phyloP scores from a whole-genome alignment of 2,888 invertebrate genomes.

The Spatulosminthurus flaviceps region DNA sequence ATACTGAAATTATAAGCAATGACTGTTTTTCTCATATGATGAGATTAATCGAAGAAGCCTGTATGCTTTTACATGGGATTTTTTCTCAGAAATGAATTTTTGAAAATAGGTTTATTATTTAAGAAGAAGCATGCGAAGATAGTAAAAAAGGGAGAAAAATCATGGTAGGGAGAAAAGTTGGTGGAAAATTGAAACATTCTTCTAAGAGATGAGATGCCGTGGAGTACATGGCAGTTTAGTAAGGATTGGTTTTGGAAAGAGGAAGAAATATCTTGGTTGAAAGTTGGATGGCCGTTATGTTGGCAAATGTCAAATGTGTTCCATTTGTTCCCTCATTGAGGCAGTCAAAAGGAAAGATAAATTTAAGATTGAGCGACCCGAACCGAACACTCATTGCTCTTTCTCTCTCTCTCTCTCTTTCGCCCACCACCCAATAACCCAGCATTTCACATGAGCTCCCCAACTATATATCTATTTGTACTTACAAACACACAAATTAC shows the following conservation, averaged over 20 bases:
- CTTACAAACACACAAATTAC: conserved; percentile 32
- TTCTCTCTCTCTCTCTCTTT: conserved; percentile 16
- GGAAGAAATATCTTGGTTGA: neutral
- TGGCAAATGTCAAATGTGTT: conserved; percentile 11
- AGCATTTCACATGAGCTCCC: conserved; percentile 1
- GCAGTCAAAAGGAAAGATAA: conserved; percentile 41
- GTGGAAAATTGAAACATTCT: conserved; percentile 22
- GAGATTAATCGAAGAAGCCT: no score
- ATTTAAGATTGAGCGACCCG: conserved; percentile 35
- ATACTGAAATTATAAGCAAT: no score
- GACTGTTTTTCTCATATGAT: no score
- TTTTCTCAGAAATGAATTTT: no score
- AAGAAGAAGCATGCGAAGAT: neutral
- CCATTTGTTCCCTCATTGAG: conserved; percentile 33
- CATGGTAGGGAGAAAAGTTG: neutral
- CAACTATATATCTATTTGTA: conserved; percentile 6
- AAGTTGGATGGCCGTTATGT: conserved; percentile 23
- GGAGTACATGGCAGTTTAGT: neutral
- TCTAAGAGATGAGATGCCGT: no score
- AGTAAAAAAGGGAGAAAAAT: neutral
- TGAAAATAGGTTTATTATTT: neutral
- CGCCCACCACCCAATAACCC: conserved; percentile 2
- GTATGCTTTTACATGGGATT: no score
- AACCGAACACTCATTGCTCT: neutral
- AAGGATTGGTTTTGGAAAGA: neutral